These are phyloP conservation scores for Tinea pellionella DNA, from an alignment of 2,888 invertebrate genomes.

Conservation along the genomic window DNA sequence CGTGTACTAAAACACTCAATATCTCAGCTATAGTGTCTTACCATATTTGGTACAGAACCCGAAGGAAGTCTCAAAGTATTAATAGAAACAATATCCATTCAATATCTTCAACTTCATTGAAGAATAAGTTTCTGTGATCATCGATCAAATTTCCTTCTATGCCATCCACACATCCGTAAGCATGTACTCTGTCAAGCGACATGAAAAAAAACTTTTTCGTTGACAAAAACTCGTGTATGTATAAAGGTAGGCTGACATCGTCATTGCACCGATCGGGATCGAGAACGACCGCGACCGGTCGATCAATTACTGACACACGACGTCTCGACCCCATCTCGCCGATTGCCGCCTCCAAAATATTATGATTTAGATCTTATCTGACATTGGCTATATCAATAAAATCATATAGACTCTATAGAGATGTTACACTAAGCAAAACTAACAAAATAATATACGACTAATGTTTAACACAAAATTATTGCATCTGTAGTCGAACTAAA, in stretches of 20 bases:
- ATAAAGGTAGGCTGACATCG: background rate
- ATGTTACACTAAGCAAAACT: background rate
- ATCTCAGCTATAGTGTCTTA: no score
- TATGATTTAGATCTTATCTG: conserved; percentile 60
- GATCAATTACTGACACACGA: conserved; percentile 63
- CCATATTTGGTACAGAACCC: no score
- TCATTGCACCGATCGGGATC: conserved; percentile 2
- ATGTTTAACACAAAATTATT: no score
- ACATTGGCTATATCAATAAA: conserved; percentile 20
- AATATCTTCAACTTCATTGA: background rate
- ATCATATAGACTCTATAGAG: conserved; percentile 7
- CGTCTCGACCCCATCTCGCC: conserved; percentile 33
- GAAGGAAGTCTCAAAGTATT: background rate
- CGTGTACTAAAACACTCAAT: no score
- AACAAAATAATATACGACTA: background rate
- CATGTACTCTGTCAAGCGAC: background rate
- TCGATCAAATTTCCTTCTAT: background rate
- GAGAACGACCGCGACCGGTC: conserved; percentile 20
- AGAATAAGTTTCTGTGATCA: background rate
- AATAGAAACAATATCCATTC: background rate
- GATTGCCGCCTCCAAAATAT: conserved; percentile 52
- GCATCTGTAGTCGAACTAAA: no score
- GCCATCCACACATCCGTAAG: conserved; percentile 7
- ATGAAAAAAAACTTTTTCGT: background rate
- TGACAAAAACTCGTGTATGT: conserved; percentile 5